Percentiles rank a stretch among this genome's conserved stretches.
phyloP scores from a whole-genome alignment of 92 coral and sea anemone species.

The Palythoa grandis region DNA sequence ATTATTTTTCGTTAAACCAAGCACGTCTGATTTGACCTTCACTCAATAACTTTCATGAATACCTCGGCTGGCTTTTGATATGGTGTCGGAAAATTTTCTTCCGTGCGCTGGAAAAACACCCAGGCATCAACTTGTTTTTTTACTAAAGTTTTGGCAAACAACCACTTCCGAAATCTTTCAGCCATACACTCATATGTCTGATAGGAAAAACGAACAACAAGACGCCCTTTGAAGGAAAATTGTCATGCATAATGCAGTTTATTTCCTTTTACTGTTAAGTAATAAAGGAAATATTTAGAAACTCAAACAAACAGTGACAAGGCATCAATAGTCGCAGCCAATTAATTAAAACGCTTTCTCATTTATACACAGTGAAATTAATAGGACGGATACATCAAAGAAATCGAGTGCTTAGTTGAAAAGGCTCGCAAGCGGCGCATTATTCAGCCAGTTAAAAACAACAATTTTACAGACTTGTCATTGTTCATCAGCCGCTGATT shows the following conservation, averaged over 20 bases:
- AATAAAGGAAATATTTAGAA: conserved; percentile 20
- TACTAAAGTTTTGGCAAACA: too few relatives aligned
- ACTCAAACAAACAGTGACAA: conserved; percentile 28
- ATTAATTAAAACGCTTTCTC: conserved; percentile 28
- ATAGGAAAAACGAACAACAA: background rate
- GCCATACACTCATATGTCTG: background rate
- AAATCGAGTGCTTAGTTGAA: conserved; percentile 4
- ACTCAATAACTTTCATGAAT: too few relatives aligned
- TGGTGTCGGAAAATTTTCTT: too few relatives aligned
- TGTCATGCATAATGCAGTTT: background rate
- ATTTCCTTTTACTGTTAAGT: background rate
- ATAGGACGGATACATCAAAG: conserved; percentile 32
- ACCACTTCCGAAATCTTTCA: too few relatives aligned
- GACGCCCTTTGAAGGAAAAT: background rate
- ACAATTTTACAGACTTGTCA: conserved; percentile 7
- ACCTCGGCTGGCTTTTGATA: too few relatives aligned
- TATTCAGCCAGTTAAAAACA: background rate
- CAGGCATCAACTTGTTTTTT: too few relatives aligned
- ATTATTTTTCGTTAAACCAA: too few relatives aligned
- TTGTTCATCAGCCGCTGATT: conserved; percentile 32
- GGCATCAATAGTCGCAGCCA: conserved; percentile 26
- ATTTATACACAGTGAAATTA: conserved; percentile 9
- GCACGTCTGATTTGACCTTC: too few relatives aligned
- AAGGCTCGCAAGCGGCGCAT: conserved; percentile 17
- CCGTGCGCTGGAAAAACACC: too few relatives aligned